A percentile compares a stretch with the other conserved stretches of the same genome.
Conservation (phyloP, 2,888 invertebrate species). For the Phymatocera aterrima region DNA sequence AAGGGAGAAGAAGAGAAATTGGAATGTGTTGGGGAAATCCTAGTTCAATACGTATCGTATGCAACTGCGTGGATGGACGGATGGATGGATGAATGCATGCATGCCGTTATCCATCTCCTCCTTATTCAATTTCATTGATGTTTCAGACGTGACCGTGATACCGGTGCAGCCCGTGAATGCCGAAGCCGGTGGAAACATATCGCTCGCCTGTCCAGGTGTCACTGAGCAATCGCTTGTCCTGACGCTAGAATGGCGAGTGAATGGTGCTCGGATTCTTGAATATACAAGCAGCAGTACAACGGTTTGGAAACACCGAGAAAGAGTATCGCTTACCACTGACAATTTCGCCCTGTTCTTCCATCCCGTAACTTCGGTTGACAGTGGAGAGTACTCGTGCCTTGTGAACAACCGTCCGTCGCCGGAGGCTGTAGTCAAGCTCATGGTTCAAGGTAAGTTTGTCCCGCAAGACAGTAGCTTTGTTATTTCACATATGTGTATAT, state of each 20-base stretch:
- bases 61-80: too few relatives aligned
- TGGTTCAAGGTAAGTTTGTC: conserved; percentile 80
- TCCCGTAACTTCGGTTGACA: conserved; percentile 80
- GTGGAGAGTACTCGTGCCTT: conserved; percentile 82
- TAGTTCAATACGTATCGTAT: conserved; percentile 5
- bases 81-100: too few relatives aligned
- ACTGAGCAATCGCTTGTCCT: conserved; percentile 81
- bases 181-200: conserved; percentile 82
- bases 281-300: conserved; percentile 77
- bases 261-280: conserved; percentile 76
- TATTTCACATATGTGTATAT: neutral
- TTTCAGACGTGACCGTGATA: conserved; percentile 80
- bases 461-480: neutral
- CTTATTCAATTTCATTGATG: conserved; percentile 45
- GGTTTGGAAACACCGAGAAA: conserved; percentile 76
- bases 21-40: too few relatives aligned
- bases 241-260: conserved; percentile 80
- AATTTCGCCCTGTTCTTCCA: conserved; percentile 80
- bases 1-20: too few relatives aligned
- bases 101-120: neutral
- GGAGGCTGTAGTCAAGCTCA: conserved; percentile 80
- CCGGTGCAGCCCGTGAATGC: conserved; percentile 79
- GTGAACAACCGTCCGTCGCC: conserved; percentile 83
- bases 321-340: conserved; percentile 79
- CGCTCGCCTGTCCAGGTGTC: conserved; percentile 82